Evolutionary conservation across 1,140 invertebrate genomes (phyloP), one percentile per base, ranked within the genome.

Genomic region (Diachasmimorpha longicaudata): DNA sequence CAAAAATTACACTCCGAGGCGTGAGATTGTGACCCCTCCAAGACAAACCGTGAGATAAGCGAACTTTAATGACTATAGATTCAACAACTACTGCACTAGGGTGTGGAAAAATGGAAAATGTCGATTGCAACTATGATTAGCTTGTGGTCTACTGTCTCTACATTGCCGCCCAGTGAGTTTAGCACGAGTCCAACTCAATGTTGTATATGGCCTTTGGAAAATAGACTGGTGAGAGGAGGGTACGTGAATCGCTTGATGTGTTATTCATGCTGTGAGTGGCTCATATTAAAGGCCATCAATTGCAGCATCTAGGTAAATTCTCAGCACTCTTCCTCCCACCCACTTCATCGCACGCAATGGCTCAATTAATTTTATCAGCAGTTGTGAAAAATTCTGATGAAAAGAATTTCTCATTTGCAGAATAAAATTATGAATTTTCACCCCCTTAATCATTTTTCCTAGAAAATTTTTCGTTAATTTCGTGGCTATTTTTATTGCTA

Each of bases 81-180:
- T 19, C 39, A 69, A n/a, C 36, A 69, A 36, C 25, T 36, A 70
- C 67, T 63, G 10, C 23, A 25, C 5, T 1, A 23, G 19, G 58
- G 58, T 19, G 31, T 63, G 71, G 52, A 72, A 75, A 75, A 75
- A 67, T 74, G n/a, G 63, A 21, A 74, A 74, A 75, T 75, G 74
- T 75, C 74, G 74, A 75, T 75, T 75, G 68, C 10, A 75, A 70
- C n/a, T 44, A 67, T 75, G 74, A 75, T 75, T 75, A 74, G 63
- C 36, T 67, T 70, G 67, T 25, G 14, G 58, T 19, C 21, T 63
- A 63, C 58, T 31, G 23, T 63, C 19, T 63, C 11, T 31, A 19
- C 58, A 25, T 19, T n/a, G 13, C 21, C 19, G 48, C 39, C 39
- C 39, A 42, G 39, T 42, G 48, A 10, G 19, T 16, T 55, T 55